Conservation (phyloP, 2,113 vertebrate genomes). For the Nanger granti region DNA sequence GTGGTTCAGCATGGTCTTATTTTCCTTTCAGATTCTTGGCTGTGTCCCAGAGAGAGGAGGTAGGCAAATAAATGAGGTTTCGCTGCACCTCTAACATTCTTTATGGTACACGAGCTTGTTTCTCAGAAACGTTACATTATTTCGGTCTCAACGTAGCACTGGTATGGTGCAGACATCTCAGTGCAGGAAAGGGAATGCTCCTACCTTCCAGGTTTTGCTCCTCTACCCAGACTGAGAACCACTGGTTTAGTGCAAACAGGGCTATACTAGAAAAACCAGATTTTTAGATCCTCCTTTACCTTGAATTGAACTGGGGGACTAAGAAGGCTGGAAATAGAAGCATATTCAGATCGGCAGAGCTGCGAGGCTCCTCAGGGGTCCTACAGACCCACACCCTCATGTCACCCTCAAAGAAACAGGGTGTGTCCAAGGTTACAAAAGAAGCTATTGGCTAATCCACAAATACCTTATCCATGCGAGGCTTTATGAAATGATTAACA, state of each 20-base stretch:
- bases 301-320: background rate
- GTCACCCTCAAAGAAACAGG: background rate
- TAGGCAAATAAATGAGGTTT: background rate
- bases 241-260: background rate
- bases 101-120: background rate
- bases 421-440: background rate
- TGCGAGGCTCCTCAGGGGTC: background rate
- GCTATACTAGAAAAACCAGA: background rate
- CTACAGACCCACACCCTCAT: background rate
- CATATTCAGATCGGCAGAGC: accelerated
- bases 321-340: background rate
- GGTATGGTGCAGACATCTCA: too few species aligned
- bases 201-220: background rate
- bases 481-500: slow-evolving; percentile 1
- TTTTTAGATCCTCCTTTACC: background rate
- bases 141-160: background rate
- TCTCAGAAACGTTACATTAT: background rate
- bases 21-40: background rate
- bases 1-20: background rate
- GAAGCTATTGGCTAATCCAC: background rate
- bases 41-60: background rate
- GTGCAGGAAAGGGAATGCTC: background rate
- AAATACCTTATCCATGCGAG: background rate
- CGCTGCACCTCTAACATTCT: background rate
- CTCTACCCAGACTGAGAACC: background rate